Evolutionary conservation across 2,888 invertebrate species (phyloP).

Genomic region (Ectemnius continuus): DNA sequence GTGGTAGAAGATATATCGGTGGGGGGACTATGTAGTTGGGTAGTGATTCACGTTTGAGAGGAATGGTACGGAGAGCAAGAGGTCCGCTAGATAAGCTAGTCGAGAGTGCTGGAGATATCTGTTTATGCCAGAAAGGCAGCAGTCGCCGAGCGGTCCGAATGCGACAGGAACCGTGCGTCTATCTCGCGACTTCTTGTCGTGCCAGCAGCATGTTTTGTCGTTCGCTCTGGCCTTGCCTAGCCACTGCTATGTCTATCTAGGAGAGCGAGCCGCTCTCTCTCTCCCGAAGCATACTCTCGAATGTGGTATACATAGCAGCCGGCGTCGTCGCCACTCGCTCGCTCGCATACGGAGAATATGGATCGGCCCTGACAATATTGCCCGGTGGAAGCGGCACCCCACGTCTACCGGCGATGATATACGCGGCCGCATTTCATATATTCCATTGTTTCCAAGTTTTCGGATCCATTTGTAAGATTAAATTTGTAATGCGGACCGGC

Average conservation of each 20-base stretch:
- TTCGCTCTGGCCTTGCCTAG: slow-evolving; percentile 26
- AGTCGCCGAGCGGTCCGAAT: slow-evolving; percentile 32
- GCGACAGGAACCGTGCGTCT: slow-evolving; percentile 62
- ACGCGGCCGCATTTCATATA: slow-evolving; percentile 77
- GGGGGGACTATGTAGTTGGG: too few relatives aligned
- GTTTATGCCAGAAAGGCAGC: slow-evolving; percentile 23
- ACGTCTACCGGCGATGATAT: slow-evolving; percentile 70
- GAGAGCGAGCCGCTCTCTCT: not conserved
- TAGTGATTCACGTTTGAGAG: too few relatives aligned
- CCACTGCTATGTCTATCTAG: slow-evolving; percentile 7
- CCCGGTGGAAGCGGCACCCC: slow-evolving; percentile 69
- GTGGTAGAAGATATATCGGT: too few relatives aligned
- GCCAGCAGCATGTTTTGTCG: slow-evolving; percentile 58
- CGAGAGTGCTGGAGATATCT: slow-evolving; percentile 10
- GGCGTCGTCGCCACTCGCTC: slow-evolving; percentile 12
- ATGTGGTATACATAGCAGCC: slow-evolving; percentile 15
- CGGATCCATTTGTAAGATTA: slow-evolving; percentile 87
- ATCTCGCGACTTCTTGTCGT: slow-evolving; percentile 57
- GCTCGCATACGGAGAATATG: slow-evolving; percentile 66
- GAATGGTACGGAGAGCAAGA: not conserved
- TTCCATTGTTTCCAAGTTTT: slow-evolving; percentile 79
- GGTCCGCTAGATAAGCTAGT: not conserved
- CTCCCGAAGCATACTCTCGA: slow-evolving; percentile 10
- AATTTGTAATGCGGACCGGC: slow-evolving; percentile 81
- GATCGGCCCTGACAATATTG: slow-evolving; percentile 78